phyloP scores from a whole-genome alignment of 2,113 vertebrate genomes.

The Colossoma macropomum region DNA sequence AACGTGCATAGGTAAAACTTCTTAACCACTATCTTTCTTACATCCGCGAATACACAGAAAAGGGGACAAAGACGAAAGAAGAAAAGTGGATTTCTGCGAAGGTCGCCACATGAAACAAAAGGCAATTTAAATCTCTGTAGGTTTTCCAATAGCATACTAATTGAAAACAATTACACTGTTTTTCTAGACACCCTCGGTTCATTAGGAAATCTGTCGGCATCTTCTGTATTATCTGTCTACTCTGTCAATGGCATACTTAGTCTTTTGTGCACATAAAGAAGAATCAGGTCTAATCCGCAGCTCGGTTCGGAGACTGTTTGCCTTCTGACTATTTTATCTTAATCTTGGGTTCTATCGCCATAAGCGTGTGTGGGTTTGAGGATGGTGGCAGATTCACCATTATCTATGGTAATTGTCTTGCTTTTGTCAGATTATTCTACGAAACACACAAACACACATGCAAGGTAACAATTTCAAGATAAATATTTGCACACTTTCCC shows the following conservation, averaged over 20 bases:
- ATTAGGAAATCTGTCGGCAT: slow-evolving; percentile 39
- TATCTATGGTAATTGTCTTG: slow-evolving; percentile 8
- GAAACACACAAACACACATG: slow-evolving; percentile 27
- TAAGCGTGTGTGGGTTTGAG: slow-evolving; percentile 3
- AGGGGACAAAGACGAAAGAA: slow-evolving; percentile 35
- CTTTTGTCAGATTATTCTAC: slow-evolving; percentile 26
- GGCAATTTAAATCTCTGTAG: slow-evolving; percentile 60
- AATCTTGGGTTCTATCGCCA: neutral
- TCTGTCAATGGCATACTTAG: slow-evolving; percentile 1
- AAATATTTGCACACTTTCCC: slow-evolving; percentile 53
- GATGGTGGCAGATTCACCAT: neutral
- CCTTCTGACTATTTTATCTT: neutral
- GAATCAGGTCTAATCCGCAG: neutral
- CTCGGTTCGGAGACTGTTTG: neutral
- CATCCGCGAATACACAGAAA: slow-evolving; percentile 52
- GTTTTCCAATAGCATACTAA: slow-evolving; percentile 66
- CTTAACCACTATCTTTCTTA: slow-evolving; percentile 55
- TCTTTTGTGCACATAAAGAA: slow-evolving; percentile 21
- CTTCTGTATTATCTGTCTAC: slow-evolving; percentile 34
- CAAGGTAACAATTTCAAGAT: slow-evolving; percentile 19
- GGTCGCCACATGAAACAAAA: slow-evolving; percentile 62
- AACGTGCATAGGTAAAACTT: slow-evolving; percentile 65
- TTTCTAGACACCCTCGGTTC: slow-evolving; percentile 44
- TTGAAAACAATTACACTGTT: slow-evolving; percentile 58
- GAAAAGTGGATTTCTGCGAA: slow-evolving; percentile 57